Base-by-base conservation (phyloP, 2,888 invertebrate species). In the Leptopilina syphax region DNA sequence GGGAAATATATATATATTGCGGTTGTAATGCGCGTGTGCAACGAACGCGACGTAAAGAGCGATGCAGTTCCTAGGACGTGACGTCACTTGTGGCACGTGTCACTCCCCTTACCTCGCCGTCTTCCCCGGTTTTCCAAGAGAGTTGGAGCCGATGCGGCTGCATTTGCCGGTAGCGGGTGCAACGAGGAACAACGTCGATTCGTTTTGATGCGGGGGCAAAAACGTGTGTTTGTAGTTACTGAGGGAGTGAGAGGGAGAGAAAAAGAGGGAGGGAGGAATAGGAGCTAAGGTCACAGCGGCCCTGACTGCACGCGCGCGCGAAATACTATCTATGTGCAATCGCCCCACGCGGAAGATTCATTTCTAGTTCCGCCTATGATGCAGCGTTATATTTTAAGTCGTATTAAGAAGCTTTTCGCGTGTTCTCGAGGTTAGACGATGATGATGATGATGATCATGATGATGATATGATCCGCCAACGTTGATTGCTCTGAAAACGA, bases 271-370 rank as follows among this genome's bases (percentile, higher is more conserved):
- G 44, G 78, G 93, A 92, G 93, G 93, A 92, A 44, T 44, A 44
- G 44, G 44, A 93, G 92, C 90, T 93, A 93, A 93, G 93, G 93
- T 93, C 93, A 93, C 92, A 92, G 93, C 93, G 94, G 93, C 94
- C 94, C 93, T 93, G 93, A 92, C 90, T 92, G 92, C 92, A 92
- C 92, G 92, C 91, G 92, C 91, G 92, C 92, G 93, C 88, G 86
- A 87, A 87, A 88, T 87, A 86, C 87, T 89, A 87, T 88, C 86
- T 86, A 83, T 87, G 86, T 84, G 84, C 81, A 76, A 83, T 84
- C 83, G 84, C 79, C 83, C 84, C 84, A 83, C 82, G 86, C 85
- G 84, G 83, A 86, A 87, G 87, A 89, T 88, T 89, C 89, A 89
- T 89, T 89, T 89, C 88, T 87, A 89, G 88, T 89, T 88, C 87